Evolutionary conservation across 2,888 invertebrate genomes (phyloP).

Genomic region (Tetrapedia diversipes): DNA sequence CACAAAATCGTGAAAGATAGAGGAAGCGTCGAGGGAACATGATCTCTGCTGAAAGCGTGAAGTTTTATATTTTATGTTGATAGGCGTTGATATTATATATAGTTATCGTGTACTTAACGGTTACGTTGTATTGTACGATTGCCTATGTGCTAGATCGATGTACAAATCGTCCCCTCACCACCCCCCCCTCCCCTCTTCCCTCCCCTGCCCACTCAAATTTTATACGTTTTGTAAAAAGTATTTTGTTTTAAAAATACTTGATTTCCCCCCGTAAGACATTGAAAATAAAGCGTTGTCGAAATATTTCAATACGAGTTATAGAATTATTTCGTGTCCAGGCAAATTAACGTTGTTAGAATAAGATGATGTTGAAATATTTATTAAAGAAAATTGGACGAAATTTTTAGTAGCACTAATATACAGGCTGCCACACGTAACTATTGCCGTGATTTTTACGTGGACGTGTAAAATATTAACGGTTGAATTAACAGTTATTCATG

Average conservation of each 20-base stretch:
- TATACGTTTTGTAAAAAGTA: constrained; percentile 78
- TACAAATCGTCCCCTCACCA: constrained; percentile 71
- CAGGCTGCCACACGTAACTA: too few species aligned
- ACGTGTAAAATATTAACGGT: too few species aligned
- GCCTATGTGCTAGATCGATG: constrained; percentile 74
- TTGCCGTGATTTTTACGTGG: too few species aligned
- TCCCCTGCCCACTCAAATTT: constrained; percentile 66
- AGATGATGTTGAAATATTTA: neutral
- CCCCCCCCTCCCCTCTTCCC: too few species aligned
- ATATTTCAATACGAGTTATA: constrained; percentile 28
- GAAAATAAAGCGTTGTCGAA: constrained; percentile 58
- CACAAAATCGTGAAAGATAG: constrained; percentile 20
- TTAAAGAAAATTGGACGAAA: neutral
- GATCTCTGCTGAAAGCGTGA: constrained; percentile 77
- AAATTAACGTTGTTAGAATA: too few species aligned
- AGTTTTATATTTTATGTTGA: constrained; percentile 79
- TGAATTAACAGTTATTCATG: too few species aligned
- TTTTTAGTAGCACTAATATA: too few species aligned
- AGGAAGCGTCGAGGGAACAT: constrained; percentile 63
- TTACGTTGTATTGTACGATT: constrained; percentile 71
- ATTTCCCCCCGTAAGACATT: constrained; percentile 57
- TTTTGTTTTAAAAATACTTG: constrained; percentile 83
- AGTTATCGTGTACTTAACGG: constrained; percentile 69
- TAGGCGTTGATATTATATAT: constrained; percentile 64
- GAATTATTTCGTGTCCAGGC: neutral